These are phyloP conservation scores for Nesoenas mayeri DNA, from an alignment of 2,113 vertebrate genomes.

Conservation along the genomic window DNA sequence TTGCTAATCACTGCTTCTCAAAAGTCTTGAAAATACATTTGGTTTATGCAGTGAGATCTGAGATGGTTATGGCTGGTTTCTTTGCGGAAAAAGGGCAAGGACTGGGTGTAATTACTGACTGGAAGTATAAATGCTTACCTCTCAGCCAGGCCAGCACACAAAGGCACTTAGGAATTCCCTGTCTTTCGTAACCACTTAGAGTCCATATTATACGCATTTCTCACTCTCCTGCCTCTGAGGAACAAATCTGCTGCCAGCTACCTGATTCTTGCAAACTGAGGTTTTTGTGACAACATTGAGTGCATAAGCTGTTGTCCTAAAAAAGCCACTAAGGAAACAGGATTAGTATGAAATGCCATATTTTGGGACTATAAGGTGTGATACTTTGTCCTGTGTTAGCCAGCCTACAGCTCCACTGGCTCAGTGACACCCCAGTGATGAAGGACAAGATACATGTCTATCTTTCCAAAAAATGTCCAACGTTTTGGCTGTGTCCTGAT, in stretches of 20 bases:
- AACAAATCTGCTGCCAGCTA: background rate
- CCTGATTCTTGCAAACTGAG: background rate
- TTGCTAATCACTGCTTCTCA: background rate
- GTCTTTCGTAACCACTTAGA: background rate
- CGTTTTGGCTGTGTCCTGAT: background rate
- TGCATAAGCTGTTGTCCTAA: background rate
- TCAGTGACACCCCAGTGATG: background rate
- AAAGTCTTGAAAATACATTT: background rate
- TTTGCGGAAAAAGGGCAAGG: background rate
- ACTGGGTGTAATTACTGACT: background rate
- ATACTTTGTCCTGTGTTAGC: background rate
- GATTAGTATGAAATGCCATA: background rate
- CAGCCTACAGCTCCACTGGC: background rate
- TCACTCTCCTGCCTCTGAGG: background rate
- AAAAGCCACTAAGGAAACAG: accelerated
- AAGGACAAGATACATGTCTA: background rate
- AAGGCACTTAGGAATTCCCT: background rate
- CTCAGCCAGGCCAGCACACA: background rate
- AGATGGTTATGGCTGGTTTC: background rate
- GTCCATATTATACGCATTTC: background rate
- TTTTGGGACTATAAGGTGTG: background rate
- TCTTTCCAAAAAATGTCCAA: background rate
- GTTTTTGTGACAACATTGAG: background rate
- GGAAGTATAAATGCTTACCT: background rate
- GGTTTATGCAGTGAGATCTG: background rate